These are phyloP conservation scores for Lasaia peninsularis DNA, from an alignment of 1,140 invertebrate genomes.

Conservation along the genomic window DNA sequence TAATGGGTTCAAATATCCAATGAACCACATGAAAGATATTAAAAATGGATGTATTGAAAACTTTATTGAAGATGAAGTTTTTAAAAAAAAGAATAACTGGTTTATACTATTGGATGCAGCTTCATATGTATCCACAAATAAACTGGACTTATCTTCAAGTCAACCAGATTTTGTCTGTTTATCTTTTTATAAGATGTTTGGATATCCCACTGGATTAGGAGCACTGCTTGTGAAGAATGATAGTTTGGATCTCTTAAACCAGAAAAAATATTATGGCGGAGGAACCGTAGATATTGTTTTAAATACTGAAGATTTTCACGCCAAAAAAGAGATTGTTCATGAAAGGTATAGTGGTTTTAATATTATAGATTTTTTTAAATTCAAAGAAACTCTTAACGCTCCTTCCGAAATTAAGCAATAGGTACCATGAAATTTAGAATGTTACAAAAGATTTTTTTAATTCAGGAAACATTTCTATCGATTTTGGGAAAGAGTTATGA, in stretches of 20 bases:
- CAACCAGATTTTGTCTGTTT: constrained; percentile 93
- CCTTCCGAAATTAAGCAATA: no score
- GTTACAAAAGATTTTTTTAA: no score
- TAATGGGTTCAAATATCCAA: constrained; percentile 91
- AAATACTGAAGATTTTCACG: constrained; percentile 63
- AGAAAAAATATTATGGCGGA: constrained; percentile 16
- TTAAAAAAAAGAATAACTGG: constrained; percentile 77
- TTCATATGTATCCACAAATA: constrained; percentile 84
- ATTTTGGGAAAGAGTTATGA: no score
- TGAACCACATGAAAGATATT: constrained; percentile 83
- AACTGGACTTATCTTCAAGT: constrained; percentile 83
- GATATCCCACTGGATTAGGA: constrained; percentile 94
- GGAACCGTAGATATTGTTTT: constrained; percentile 14
- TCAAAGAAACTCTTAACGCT: no score
- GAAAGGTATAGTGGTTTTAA: background rate
- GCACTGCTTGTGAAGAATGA: constrained; percentile 87
- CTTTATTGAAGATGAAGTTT: constrained; percentile 35
- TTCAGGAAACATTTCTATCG: no score
- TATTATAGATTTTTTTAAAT: no score
- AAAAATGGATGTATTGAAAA: constrained; percentile 79
- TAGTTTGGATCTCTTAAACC: constrained; percentile 57
- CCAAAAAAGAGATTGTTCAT: background rate
- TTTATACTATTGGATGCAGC: constrained; percentile 92
- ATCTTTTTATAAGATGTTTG: constrained; percentile 99
- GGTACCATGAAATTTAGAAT: no score